Percentiles rank a stretch among this genome's conserved stretches.
phyloP scores from a whole-genome alignment of 1,140 invertebrate species.

The Procambarus virginalis region DNA sequence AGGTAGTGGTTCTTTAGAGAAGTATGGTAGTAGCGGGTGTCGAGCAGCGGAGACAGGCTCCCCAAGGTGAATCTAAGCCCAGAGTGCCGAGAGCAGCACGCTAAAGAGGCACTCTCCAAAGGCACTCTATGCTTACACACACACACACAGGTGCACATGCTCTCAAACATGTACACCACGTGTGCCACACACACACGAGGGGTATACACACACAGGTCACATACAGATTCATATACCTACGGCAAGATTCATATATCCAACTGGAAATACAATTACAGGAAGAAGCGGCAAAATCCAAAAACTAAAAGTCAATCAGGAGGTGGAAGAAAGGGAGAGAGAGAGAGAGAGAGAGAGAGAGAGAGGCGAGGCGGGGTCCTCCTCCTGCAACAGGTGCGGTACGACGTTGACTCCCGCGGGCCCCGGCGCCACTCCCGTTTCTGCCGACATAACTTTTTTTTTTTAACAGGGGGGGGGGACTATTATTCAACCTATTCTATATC shows the following conservation, averaged over 20 bases:
- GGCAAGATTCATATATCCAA: neutral
- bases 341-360: conserved; percentile 7
- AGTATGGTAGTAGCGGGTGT: too few species aligned
- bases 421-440: neutral
- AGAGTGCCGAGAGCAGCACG: neutral
- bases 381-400: conserved; percentile 51
- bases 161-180: neutral
- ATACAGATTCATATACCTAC: neutral
- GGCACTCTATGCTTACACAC: neutral
- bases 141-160: neutral
- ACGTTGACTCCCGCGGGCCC: neutral
- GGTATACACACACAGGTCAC: neutral
- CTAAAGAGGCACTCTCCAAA: neutral
- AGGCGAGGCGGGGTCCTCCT: conserved; percentile 1
- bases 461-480: neutral
- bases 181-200: too few species aligned
- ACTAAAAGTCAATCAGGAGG: too few species aligned
- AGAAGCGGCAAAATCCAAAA: neutral
- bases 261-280: too few species aligned
- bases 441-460: conserved; percentile 6
- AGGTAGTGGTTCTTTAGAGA: too few species aligned
- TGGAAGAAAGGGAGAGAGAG: too few species aligned
- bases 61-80: neutral
- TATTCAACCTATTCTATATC: conserved; percentile 21
- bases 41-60: neutral